Evolutionary conservation across 2,888 invertebrate species (phyloP).

Genomic region (Ariolimax columbianus): DNA sequence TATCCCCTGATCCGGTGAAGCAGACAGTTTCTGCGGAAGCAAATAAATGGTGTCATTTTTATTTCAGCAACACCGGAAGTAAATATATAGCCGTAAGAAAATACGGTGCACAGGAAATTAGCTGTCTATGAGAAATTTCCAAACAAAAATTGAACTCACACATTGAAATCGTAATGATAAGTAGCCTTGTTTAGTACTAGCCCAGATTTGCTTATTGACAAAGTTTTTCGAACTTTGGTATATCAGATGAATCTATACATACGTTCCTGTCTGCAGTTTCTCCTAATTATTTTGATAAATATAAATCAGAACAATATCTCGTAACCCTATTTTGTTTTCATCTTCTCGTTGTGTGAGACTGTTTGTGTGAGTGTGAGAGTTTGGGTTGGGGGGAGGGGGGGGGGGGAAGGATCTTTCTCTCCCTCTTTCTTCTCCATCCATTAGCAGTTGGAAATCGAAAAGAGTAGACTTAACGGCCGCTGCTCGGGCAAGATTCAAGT

Average conservation of each 20-base stretch:
- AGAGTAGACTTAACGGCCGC: too few species aligned
- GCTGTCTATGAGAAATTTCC: background rate
- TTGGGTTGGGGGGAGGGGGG: too few species aligned
- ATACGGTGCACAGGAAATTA: background rate
- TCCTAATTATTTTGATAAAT: background rate
- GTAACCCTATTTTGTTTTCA: background rate
- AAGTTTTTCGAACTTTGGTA: background rate
- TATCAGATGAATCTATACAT: background rate
- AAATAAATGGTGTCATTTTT: background rate
- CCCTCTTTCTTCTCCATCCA: too few species aligned
- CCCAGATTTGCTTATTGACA: background rate
- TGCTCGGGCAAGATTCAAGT: too few species aligned
- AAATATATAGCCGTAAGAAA: background rate
- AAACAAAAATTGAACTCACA: background rate
- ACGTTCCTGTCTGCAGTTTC: background rate
- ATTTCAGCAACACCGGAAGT: background rate
- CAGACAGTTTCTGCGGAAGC: conserved; percentile 86
- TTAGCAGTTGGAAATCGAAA: too few species aligned
- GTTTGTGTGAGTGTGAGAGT: too few species aligned
- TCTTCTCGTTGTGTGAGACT: background rate
- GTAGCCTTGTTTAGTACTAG: background rate
- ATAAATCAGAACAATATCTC: background rate
- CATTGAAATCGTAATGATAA: background rate
- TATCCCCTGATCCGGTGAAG: conserved; percentile 89
- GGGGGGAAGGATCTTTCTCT: too few species aligned